A percentile compares a stretch with the other conserved stretches of the same genome.
Conservation (phyloP, 2,113 vertebrate species). For the Emydura subglobosa region DNA sequence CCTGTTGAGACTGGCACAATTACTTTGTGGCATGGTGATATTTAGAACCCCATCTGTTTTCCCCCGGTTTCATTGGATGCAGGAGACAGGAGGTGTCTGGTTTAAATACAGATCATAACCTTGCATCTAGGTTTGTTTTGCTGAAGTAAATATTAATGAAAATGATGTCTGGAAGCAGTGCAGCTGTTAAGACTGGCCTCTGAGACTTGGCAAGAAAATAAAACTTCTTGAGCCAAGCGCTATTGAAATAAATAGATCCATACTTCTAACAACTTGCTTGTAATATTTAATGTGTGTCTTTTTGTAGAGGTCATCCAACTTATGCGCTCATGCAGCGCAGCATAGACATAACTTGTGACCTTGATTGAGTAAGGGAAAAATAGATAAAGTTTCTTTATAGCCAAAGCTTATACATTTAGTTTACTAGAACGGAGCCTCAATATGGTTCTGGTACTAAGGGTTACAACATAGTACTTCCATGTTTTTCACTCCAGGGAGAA, state of each 20-base stretch:
- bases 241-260: slow-evolving; percentile 46
- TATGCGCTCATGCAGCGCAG: neutral
- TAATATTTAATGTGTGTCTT: slow-evolving; percentile 19
- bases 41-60: neutral
- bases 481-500: neutral
- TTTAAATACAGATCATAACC: neutral
- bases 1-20: neutral
- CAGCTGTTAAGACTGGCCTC: neutral
- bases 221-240: neutral
- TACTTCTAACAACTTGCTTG: slow-evolving; percentile 13
- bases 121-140: neutral
- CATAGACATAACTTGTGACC: neutral
- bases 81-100: neutral
- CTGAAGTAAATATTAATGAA: neutral
- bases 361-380: neutral
- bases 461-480: neutral
- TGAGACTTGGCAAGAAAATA: slow-evolving; percentile 19
- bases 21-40: neutral
- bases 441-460: neutral
- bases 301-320: slow-evolving; percentile 34
- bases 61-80: neutral
- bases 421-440: neutral
- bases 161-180: slow-evolving; percentile 3
- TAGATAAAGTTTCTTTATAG: neutral
- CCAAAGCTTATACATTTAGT: neutral